Base-by-base conservation (phyloP, 2,888 invertebrate species). In the Strigamia transsilvanica region DNA sequence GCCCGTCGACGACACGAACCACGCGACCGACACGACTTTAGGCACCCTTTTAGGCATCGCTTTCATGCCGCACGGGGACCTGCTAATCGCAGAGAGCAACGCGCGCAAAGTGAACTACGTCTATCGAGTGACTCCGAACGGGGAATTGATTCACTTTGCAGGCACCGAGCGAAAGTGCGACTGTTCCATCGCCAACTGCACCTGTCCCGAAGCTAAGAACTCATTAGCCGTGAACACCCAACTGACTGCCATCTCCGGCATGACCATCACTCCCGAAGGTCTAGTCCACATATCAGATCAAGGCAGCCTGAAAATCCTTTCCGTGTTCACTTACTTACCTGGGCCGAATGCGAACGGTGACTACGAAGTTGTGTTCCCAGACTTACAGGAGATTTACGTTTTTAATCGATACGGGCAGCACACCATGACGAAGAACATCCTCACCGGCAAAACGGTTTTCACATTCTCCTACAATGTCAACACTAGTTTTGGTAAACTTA, bases 31-130 rank as follows among this genome's bases (percentile, higher is more conserved):
- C 85, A 95, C 96, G 0, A 94, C 95, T 0, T 90, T 98, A 38
- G 95, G 89, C 18, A 95, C 96, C 92, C 97, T 98, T 0, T 96
- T 97, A 87, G 96, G 97, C 86, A 94, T 99, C 81, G 94, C 97
- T 0, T 98, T 98, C 85, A 95, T 95, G 15, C 94, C 96, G 0
- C 93, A 95, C 77, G 98, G 98, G 4, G 93, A 96, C 86, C 89
- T 99, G 13, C 98, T 93, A 87, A 95, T 99, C 0, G 97, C 98
- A 0, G 98, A 99, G 88, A 97, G 97, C 86, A 98, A 98, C 88
- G 95, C 96, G 0, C 97, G 98, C 87, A 91, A 97, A 85, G 95
- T 98, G 81, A 98, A 99, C 88, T 91, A 98, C 80, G 93, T 97
- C 0, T 90, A 98, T 21, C 92, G 96, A 0, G 95, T 98, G 82